Conservation (phyloP, 2,113 vertebrate genomes). For the Syngnathus scovelli region DNA sequence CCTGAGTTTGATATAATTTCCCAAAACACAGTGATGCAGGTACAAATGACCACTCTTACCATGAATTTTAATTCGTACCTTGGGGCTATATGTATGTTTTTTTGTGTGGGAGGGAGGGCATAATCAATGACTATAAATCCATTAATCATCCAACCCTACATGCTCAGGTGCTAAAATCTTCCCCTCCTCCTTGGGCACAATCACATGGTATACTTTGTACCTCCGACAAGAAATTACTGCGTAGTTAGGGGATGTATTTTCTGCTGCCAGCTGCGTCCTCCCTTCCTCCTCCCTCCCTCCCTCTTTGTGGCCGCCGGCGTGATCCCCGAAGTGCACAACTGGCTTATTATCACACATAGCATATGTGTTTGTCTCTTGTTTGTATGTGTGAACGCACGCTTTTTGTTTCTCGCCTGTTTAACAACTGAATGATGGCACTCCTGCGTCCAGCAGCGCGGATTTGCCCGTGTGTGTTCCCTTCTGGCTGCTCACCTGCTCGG, state of each 20-base stretch:
- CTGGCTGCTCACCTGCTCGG: constrained; percentile 53
- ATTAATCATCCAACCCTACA: constrained; percentile 3
- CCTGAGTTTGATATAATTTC: no score
- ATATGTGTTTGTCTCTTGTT: constrained; percentile 24
- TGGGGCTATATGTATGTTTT: no score
- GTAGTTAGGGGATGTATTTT: constrained; percentile 54
- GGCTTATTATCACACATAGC: constrained; percentile 45
- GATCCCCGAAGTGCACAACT: constrained; percentile 41
- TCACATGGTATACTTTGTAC: constrained; percentile 26
- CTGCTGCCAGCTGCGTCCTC: constrained; percentile 62
- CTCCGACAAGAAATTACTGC: constrained; percentile 60
- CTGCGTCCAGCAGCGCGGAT: constrained; percentile 18
- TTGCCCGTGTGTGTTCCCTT: constrained; percentile 27
- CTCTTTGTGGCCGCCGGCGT: constrained; percentile 42
- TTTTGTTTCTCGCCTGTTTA: constrained; percentile 44
- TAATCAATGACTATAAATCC: no score
- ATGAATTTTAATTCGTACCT: no score
- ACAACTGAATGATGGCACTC: constrained; percentile 34
- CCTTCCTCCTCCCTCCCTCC: constrained; percentile 25
- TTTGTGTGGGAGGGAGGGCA: no score
- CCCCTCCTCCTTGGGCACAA: not conserved
- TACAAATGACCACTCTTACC: no score
- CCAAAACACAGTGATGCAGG: no score
- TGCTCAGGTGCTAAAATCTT: not conserved
- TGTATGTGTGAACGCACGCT: constrained; percentile 17